Evolutionary conservation across 2,888 invertebrate species (phyloP).

Genomic region (Luperina nickerlii): DNA sequence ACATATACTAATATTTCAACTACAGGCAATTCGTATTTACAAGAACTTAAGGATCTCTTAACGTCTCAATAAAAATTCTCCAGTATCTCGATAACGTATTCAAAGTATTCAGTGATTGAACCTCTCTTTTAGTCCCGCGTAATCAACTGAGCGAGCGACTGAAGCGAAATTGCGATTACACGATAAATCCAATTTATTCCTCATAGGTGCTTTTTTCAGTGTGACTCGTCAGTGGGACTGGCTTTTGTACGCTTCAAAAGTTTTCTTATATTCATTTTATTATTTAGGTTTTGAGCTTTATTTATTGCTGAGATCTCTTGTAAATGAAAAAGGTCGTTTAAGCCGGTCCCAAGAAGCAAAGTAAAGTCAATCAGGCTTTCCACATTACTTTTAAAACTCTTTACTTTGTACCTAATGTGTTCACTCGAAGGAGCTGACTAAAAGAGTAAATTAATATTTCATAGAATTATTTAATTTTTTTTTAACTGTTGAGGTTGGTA

Average conservation of each 20-base stretch:
- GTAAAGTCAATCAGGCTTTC: conserved; percentile 48
- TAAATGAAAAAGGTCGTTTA: conserved; percentile 52
- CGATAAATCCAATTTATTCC: conserved; percentile 83
- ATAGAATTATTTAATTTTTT: background rate
- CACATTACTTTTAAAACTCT: conserved; percentile 29
- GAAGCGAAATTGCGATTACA: conserved; percentile 82
- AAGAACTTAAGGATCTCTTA: conserved; percentile 45
- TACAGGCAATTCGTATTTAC: background rate
- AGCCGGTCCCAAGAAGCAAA: conserved; percentile 43
- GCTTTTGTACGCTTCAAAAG: conserved; percentile 72
- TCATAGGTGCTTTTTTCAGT: conserved; percentile 74
- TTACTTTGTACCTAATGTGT: conserved; percentile 12
- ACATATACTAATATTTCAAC: background rate
- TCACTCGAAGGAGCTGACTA: conserved; percentile 25
- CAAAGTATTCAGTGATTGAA: conserved; percentile 76
- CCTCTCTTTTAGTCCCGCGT: conserved; percentile 75
- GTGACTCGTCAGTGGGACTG: conserved; percentile 71
- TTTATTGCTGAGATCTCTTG: conserved; percentile 39
- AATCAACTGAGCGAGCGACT: conserved; percentile 80
- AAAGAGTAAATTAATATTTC: conserved; percentile 18
- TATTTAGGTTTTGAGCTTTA: conserved; percentile 58
- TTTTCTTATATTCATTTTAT: conserved; percentile 72
- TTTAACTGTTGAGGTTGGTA: background rate
- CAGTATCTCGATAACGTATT: conserved; percentile 74
- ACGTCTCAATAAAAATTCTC: conserved; percentile 48